Evolutionary conservation across 2,888 invertebrate genomes (phyloP), one percentile per base, ranked within the genome.

Genomic region (Rhyacophila evoluta): DNA sequence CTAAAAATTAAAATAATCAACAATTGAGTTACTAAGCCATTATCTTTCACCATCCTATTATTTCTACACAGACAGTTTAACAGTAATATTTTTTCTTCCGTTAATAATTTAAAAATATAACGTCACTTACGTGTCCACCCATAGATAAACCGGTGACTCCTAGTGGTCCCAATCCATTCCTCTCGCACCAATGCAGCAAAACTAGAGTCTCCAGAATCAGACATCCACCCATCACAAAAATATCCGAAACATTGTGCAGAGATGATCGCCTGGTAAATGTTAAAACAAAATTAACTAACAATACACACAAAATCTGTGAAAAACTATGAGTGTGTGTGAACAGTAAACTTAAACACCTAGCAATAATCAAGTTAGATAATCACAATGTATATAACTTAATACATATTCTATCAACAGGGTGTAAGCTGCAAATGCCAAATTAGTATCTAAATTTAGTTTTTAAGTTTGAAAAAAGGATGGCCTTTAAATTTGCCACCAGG

Each of bases 191-290:
- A 87, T 97, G 94, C 83, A 99, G 92, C 83, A 99, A 89, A 72
- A 95, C 98, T 83, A 97, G 89, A 41, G 96, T 95, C 89, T 99
- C 99, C 84, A 98, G 91, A 82, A 99, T 95, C 79, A 99, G 90
- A 85, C 98, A 97, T 67, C 97, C 98, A 78, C 99, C 99, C 99
- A 99, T 99, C 83, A 99, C 96, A 91, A 99, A 98, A 85, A 99
- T 95, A 87, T 99, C 99, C 19, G 97, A 96, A 2, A 99, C 98
- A 89, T 98, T 96, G 86, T 95, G 95, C 73, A 99, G 92, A 84
- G 95, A 94, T 1, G 98, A 98, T 37, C 98, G 94, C 79, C 95
- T 96, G 86, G 85, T 25, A 19, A 37, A 41, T 15, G 67, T 12
- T 37, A 28, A 11, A n/a, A n/a, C 41, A 41, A 15, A 15, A 41